Evolutionary conservation across 64 coral and sea anemone genomes (phyloP), one percentile per base, ranked within the genome.

Genomic region (Orbicella faveolata): DNA sequence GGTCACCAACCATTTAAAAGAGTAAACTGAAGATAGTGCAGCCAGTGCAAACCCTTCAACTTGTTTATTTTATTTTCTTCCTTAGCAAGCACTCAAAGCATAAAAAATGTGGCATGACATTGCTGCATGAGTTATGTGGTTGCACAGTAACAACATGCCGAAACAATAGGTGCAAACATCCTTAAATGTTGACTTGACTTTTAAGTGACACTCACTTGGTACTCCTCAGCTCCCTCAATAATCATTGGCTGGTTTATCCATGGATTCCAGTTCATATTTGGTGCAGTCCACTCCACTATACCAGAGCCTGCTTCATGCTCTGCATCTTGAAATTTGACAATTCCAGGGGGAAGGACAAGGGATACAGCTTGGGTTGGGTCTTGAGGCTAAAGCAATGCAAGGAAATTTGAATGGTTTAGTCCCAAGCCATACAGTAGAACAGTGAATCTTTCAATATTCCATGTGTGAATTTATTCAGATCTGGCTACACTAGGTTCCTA

Each of bases 141-240:
- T 48, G 3, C 2, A 20, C 23, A 21, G 64, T 19, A 67, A 1
- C 1, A 0, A 7, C 20, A 67, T 9, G 18, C 23, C 20, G 64
- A 67, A 23, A 67, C 1, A 67, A 18, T 67, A 20, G 14, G 23
- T 23, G 18, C 2, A 18, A 23, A 67, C 64, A n/a, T 3, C 18
- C 2, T 59, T 59, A 9, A 15, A 12, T 59, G 55, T 12, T 14
- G 55, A 10, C 55, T 59, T 14, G 55, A 16, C 15, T 11, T 67
- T 69, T 0, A 26, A 25, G 67, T 68, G 65, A 6, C 1, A 23
- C 35, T 19, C 53, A 94, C 95, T 90, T 98, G 96, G 54, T 98
- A 98, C 59, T 98, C 87, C 76, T 98, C 96, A 87, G 93, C 96
- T 14, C 96, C 96, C 34, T 94, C 96, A 30, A 98, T 98, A 39